Evolutionary conservation across 1,140 invertebrate genomes (phyloP), one percentile per base, ranked within the genome.

Genomic region (Bathynomus jamesi): DNA sequence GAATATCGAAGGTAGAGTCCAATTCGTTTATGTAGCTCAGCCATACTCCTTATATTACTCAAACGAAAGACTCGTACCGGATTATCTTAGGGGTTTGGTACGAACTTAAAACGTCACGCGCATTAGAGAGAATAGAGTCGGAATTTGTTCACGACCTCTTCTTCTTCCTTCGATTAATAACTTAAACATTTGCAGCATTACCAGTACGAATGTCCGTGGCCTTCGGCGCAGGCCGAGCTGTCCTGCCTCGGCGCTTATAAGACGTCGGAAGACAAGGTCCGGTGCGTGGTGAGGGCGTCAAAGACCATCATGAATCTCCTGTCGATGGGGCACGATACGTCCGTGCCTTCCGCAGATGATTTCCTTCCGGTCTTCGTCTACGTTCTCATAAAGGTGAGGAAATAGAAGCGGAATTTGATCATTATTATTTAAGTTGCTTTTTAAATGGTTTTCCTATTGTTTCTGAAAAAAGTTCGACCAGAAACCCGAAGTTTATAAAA

Each of bases 321-420:
- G 66, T 90, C 90, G 25, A 88, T 96, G 84, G 89, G 91, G 27
- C 90, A 87, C 62, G 83, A 85, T 65, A 89, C 89, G 76, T 87
- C 87, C 2, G 89, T 92, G n/a, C 94, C 95, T 13, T 91, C 95
- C 27, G 96, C 97, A 2, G 97, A 99, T 83, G 96, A 99, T 85
- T 88, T 99, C 77, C 92, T 95, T 79, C 97, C 97, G 11, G 94
- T 98, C 25, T 86, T 99, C 60, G 95, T 99, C 40, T 98, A 92
- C 83, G 93, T 99, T 66, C 89, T 99, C 67, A 94, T 99, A 73
- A 96, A 95, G 87, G 91, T 92, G 82, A 84, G 72, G 61, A 60
- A 60, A 60, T n/a, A n/a, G n/a, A n/a, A n/a, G n/a, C n/a, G n/a
- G n/a, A n/a, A n/a, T n/a, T n/a, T n/a, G n/a, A n/a, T n/a, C n/a